Evolutionary conservation across 1,140 invertebrate species (phyloP).

Genomic region (Drosophila arawakana): DNA sequence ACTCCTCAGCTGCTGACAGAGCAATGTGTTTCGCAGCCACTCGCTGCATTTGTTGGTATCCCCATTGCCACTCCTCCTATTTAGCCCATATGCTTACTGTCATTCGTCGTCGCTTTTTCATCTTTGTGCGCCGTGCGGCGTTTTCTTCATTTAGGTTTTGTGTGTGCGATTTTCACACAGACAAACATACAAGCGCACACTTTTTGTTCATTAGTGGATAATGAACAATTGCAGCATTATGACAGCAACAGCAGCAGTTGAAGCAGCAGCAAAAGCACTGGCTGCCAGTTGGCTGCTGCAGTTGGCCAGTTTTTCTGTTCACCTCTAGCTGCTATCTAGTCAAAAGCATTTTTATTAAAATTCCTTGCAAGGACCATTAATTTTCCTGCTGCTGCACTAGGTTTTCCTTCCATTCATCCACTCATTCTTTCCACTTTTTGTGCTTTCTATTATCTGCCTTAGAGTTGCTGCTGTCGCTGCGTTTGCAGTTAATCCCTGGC

Average conservation of each 20-base stretch:
- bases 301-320: constrained; percentile 73
- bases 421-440: constrained; percentile 30
- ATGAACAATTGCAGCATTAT: constrained; percentile 83
- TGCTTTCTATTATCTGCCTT: constrained; percentile 35
- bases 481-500: constrained; percentile 54
- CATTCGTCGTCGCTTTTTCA: constrained; percentile 70
- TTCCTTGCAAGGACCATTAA: constrained; percentile 78
- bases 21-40: constrained; percentile 68
- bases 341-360: constrained; percentile 82
- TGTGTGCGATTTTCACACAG: constrained; percentile 44
- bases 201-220: constrained; percentile 83
- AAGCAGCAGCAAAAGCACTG: constrained; percentile 27
- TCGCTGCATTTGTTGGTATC: constrained; percentile 13
- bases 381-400: constrained; percentile 64
- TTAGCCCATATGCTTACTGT: constrained; percentile 15
- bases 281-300: constrained; percentile 35
- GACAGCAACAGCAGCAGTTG: constrained; percentile 60
- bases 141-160: constrained; percentile 63
- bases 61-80: neutral
- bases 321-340: constrained; percentile 72
- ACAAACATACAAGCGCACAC: constrained; percentile 46
- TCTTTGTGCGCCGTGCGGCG: constrained; percentile 70
- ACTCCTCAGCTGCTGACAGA: constrained; percentile 70
- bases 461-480: constrained; percentile 25
- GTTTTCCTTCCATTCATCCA: neutral